Percentiles rank a stretch among this genome's conserved stretches.
Evolutionary conservation across 2,113 vertebrate species (phyloP).

Genomic region (Phalacrocorax carbo): DNA sequence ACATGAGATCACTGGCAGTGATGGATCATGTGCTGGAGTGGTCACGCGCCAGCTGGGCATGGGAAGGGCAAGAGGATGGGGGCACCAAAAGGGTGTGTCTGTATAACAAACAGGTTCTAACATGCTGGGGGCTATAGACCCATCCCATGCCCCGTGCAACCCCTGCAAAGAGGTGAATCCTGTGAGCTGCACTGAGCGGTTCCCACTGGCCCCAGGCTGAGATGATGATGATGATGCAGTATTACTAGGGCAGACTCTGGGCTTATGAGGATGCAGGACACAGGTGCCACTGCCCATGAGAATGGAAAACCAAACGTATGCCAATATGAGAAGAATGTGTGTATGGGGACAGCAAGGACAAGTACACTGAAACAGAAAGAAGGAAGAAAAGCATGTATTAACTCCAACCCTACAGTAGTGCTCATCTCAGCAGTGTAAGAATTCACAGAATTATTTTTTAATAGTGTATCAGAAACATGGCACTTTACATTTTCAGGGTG

Average conservation of each 20-base stretch:
- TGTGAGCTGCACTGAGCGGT: background rate
- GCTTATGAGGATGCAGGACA: background rate
- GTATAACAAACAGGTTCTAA: background rate
- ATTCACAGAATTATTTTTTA: background rate
- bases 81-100: background rate
- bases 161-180: background rate
- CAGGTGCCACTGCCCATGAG: fast-evolving
- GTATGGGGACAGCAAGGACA: background rate
- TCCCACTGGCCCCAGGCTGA: background rate
- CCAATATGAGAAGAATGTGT: background rate
- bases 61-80: background rate
- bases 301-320: background rate
- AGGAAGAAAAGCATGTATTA: background rate
- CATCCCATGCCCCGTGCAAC: background rate
- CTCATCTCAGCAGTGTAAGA: background rate
- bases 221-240: background rate
- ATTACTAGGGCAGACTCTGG: background rate
- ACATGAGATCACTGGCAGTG: background rate
- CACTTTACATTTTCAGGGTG: conserved; percentile 32
- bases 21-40: background rate
- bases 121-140: background rate
- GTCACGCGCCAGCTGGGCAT: background rate
- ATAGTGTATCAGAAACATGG: conserved; percentile 28
- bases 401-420: background rate
- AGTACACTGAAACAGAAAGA: background rate